phyloP scores from a whole-genome alignment of 2,797 vertebrate species.

The Sebastes jordani region DNA sequence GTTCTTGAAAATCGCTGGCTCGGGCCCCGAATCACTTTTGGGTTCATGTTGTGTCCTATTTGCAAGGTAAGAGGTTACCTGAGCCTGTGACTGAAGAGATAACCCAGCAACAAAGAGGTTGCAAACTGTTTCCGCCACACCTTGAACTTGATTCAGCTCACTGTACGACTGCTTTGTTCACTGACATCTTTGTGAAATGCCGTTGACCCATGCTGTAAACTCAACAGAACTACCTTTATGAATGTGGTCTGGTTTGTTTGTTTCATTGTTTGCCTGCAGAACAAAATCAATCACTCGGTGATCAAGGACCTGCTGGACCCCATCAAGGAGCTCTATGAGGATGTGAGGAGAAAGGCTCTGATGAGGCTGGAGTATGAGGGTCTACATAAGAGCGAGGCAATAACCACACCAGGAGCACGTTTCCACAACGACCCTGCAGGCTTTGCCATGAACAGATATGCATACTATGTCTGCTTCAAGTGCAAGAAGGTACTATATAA shows the following conservation, averaged over 20 bases:
- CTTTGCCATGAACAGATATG: conserved; percentile 99
- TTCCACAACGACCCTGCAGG: conserved; percentile 99
- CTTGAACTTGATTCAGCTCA: not conserved
- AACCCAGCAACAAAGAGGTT: not conserved
- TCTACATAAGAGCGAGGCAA: conserved; percentile 98
- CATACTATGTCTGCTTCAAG: conserved; percentile 99
- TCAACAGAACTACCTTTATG: not conserved
- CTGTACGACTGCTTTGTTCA: not conserved
- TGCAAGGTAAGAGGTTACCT: conserved; percentile 89
- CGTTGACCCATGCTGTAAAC: not conserved
- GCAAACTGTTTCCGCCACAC: not conserved
- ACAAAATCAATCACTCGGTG: conserved; percentile 98
- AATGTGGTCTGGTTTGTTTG: not conserved
- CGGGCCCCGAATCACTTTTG: conserved; percentile 97
- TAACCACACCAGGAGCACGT: conserved; percentile 96
- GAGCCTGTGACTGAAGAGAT: not conserved
- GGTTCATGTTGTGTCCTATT: conserved; percentile 99
- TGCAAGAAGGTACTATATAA: conserved; percentile 92
- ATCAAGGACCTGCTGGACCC: conserved; percentile 98
- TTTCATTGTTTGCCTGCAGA: conserved; percentile 80
- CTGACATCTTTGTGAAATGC: not conserved
- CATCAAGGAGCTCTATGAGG: conserved; percentile 98
- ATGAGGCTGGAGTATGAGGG: conserved; percentile 99
- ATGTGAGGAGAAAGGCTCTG: conserved; percentile 96
- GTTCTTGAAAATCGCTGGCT: conserved; percentile 99